phyloP scores from a whole-genome alignment of 2,113 vertebrate species.

The Globicephala melas region DNA sequence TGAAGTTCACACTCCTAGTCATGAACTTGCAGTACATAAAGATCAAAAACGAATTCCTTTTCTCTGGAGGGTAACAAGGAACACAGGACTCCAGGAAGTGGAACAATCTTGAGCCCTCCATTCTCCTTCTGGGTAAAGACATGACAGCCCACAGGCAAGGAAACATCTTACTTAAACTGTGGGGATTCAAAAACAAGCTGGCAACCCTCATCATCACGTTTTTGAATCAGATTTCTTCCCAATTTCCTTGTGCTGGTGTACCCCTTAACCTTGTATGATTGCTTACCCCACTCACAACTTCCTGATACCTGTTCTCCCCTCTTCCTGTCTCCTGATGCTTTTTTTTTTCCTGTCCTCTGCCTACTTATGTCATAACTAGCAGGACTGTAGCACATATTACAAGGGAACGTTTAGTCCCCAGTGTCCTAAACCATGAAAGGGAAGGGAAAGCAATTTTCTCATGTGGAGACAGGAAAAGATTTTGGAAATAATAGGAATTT shows the following conservation, averaged over 20 bases:
- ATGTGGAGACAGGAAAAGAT: not conserved
- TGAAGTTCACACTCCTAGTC: constrained; percentile 18
- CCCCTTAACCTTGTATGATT: not conserved
- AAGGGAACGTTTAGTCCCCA: not conserved
- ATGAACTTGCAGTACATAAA: constrained; percentile 22
- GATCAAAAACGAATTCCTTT: constrained; percentile 2
- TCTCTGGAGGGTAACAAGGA: constrained; percentile 44
- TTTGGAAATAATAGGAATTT: constrained; percentile 20
- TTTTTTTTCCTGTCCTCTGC: constrained; percentile 6
- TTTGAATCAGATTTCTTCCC: constrained; percentile 10
- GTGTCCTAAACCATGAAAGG: constrained; percentile 7
- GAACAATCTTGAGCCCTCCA: constrained; percentile 26
- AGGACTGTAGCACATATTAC: not conserved
- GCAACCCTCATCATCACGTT: not conserved
- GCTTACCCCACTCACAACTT: not conserved
- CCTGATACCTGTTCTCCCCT: not conserved
- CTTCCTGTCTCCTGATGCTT: not conserved
- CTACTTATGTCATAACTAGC: constrained; percentile 15
- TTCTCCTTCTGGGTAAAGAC: not conserved
- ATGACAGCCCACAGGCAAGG: not conserved
- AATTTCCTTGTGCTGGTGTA: not conserved
- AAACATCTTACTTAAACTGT: not conserved
- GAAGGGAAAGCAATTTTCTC: constrained; percentile 7
- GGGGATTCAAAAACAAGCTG: constrained; percentile 11
- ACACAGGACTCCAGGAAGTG: constrained; percentile 26